Evolutionary conservation across 2,797 vertebrate genomes (phyloP), one percentile per base, ranked within the genome.

Genomic region (Rhinogobio ventralis): DNA sequence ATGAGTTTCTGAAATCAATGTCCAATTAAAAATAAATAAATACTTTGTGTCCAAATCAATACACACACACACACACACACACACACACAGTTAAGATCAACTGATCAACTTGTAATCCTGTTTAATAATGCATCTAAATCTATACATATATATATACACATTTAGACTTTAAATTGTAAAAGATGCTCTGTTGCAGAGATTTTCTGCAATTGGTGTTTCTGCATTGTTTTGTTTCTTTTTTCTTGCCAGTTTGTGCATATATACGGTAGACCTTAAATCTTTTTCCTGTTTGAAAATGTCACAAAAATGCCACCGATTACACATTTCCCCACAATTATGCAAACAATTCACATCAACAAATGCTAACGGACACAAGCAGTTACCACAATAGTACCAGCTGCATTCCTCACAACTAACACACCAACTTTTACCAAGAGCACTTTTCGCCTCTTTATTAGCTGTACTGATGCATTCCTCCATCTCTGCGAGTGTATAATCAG

Each of bases 401-500:
- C 73, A 94, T 93, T 94, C 91, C 93, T 93, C 85, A 92, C 87
- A 94, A 88, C 0, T 28, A 91, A 95, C 94, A 93, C 92, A 94
- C 94, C 93, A 94, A 94, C 93, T 95, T 95, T 95, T 93, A 92
- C 93, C 94, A 95, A 93, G 94, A 93, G 93, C 93, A 94, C 94
- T 95, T 95, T 95, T 64, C 15, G 60, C 30, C 67, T 66, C 74
- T 72, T 86, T 92, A 94, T 91, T 90, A 94, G 90, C 90, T 91
- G 88, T 82, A 90, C 90, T 92, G 91, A 91, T 91, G 86, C 91
- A 92, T 93, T 92, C 93, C 94, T 92, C 93, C 94, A 92, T 93
- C 94, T 95, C 94, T 95, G 94, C 94, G 92, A 95, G 94, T 94
- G 95, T 95, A 97, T 96, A 96, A 97, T 96, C 93, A 91, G 90